Evolutionary conservation across 2,888 invertebrate genomes (phyloP), one percentile per base, ranked within the genome.

Genomic region (Plusia festucae): DNA sequence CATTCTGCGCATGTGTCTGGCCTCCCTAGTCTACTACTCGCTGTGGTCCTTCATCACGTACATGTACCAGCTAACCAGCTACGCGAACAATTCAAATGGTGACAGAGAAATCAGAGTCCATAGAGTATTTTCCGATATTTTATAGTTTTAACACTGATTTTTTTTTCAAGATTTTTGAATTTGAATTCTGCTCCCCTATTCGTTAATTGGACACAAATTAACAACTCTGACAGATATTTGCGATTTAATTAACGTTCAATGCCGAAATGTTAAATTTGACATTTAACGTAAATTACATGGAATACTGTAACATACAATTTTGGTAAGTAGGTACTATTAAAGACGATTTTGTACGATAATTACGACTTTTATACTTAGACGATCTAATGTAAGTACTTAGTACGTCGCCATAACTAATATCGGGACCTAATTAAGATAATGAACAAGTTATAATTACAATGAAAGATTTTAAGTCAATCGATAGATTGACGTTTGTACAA

Each of bases 401-500:
- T 70, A 59, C 70, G 69, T 69, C 55, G 78, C 76, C 80, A 75
- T 81, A 77, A 72, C 56, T 56, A 72, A 72, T 71, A 61, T 81
- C 72, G 84, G 86, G 82, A 85, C 82, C 82, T 85, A 81, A 65
- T n/a, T 65, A 63, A 64, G 66, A 65, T 65, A 54, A 40, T 66
- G 57, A 68, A 62, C 65, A 70, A 68, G 59, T 67, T 70, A 63
- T 70, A 66, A 61, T 20, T 68, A 68, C 70, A 67, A 65, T 55
- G n/a, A 68, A 73, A 68, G 64, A 68, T 73, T 81, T 73, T 79
- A 71, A 71, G 68, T 77, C 65, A 69, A 82, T 64, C 60, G 61
- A 76, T 73, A 74, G 68, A 82, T 64, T 65, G 61, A 76, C 71
- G 75, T 85, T 86, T 89, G 86, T 90, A 88, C 85, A 88, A 87